These are phyloP conservation scores for Oryzias celebensis DNA, from an alignment of 2,113 vertebrate genomes.

Conservation along the genomic window DNA sequence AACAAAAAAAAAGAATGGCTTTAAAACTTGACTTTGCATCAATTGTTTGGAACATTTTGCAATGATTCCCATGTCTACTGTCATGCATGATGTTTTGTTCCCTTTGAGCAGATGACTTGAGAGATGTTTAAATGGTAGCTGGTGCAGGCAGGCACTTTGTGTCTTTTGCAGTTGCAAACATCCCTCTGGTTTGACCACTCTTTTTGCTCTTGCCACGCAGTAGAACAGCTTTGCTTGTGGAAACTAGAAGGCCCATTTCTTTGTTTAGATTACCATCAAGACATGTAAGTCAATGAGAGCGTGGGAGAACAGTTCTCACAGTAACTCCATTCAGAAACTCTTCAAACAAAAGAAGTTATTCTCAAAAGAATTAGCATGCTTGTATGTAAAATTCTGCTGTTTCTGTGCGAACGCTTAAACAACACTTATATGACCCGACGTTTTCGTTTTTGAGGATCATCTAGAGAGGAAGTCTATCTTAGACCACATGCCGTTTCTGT, in stretches of 20 bases:
- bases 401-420: slow-evolving; percentile 26
- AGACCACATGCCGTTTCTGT: slow-evolving; percentile 63
- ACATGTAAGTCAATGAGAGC: neutral
- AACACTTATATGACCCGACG: slow-evolving; percentile 1
- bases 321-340: slow-evolving; percentile 1
- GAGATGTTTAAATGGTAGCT: no score
- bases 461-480: slow-evolving; percentile 65
- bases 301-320: neutral
- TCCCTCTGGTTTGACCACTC: no score
- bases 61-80: no score
- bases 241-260: neutral
- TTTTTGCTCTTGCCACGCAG: no score
- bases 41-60: no score
- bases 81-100: no score
- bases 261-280: neutral
- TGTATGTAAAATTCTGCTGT: slow-evolving; percentile 6
- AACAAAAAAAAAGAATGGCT: no score
- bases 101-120: no score
- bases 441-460: slow-evolving; percentile 18
- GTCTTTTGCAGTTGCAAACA: no score
- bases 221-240: no score
- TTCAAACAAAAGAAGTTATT: neutral
- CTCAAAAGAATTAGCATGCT: slow-evolving; percentile 14
- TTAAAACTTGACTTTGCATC: no score
- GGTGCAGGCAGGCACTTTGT: no score